Conservation (phyloP, 2,888 invertebrate genomes). For the Plebejus anna region DNA sequence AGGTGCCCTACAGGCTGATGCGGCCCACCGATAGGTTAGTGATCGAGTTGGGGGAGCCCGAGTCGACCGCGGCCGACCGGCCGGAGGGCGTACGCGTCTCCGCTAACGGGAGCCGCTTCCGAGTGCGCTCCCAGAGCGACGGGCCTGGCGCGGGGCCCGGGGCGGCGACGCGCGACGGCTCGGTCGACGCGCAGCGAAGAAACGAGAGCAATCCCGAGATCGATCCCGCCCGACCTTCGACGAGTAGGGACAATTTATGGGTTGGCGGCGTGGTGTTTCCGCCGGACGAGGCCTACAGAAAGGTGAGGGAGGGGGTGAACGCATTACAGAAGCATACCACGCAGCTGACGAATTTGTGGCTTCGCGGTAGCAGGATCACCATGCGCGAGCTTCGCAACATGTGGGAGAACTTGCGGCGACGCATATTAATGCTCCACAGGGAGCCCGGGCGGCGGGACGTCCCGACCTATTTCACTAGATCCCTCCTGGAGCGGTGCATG, state of each 20-base stretch:
- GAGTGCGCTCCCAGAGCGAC: slow-evolving; percentile 56
- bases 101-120: slow-evolving; percentile 55
- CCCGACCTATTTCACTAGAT: slow-evolving; percentile 64
- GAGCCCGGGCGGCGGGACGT: slow-evolving; percentile 64
- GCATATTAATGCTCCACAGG: slow-evolving; percentile 77
- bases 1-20: slow-evolving; percentile 37
- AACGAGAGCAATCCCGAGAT: slow-evolving; percentile 40
- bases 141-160: slow-evolving; percentile 41
- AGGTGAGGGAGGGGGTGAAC: slow-evolving; percentile 60
- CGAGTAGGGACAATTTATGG: slow-evolving; percentile 61
- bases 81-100: slow-evolving; percentile 50
- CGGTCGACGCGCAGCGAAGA: slow-evolving; percentile 38
- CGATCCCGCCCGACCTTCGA: slow-evolving; percentile 54
- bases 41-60: slow-evolving; percentile 52
- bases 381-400: slow-evolving; percentile 81
- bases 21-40: slow-evolving; percentile 55
- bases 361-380: slow-evolving; percentile 61
- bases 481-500: slow-evolving; percentile 68
- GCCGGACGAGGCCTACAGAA: slow-evolving; percentile 63
- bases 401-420: slow-evolving; percentile 82
- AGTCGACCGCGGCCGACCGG: slow-evolving; percentile 42
- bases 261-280: slow-evolving; percentile 50
- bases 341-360: slow-evolving; percentile 63
- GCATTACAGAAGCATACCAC: slow-evolving; percentile 64
- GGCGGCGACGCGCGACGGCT: slow-evolving; percentile 39